phyloP scores from a whole-genome alignment of 2,888 invertebrate species.

The Zele albiditarsus region DNA sequence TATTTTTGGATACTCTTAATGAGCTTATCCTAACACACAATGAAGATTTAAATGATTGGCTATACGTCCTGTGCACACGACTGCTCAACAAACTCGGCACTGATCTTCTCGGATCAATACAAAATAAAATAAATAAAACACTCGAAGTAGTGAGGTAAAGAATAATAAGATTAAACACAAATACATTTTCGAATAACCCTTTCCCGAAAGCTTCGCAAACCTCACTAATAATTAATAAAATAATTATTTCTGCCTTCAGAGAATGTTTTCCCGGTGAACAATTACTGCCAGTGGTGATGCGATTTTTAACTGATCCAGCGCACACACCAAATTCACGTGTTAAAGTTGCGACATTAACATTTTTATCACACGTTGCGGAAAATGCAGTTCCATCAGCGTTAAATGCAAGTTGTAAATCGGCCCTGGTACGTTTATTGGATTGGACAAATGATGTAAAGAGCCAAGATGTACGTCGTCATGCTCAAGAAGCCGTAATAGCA shows the following conservation, averaged over 20 bases:
- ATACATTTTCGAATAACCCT: slow-evolving; percentile 1
- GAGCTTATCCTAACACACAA: slow-evolving; percentile 91
- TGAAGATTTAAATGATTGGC: slow-evolving; percentile 92
- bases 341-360: slow-evolving; percentile 84
- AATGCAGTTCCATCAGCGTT: slow-evolving; percentile 75
- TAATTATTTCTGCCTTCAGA: slow-evolving; percentile 67
- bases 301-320: slow-evolving; percentile 91
- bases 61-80: slow-evolving; percentile 91
- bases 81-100: slow-evolving; percentile 92
- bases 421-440: slow-evolving; percentile 67
- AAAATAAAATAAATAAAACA: slow-evolving; percentile 91
- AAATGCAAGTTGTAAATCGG: slow-evolving; percentile 64
- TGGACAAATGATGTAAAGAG: slow-evolving; percentile 82
- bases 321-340: slow-evolving; percentile 92
- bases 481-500: slow-evolving; percentile 82
- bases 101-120: slow-evolving; percentile 93
- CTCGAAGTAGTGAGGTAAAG: slow-evolving; percentile 83
- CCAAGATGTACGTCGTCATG: slow-evolving; percentile 79
- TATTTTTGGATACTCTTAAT: slow-evolving; percentile 94
- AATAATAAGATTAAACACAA: not conserved
- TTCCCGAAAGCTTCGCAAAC: not conserved
- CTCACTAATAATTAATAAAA: slow-evolving; percentile 20
- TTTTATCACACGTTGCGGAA: slow-evolving; percentile 79
- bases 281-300: slow-evolving; percentile 77
- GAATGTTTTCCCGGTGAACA: slow-evolving; percentile 77